A percentile compares a stretch with the other conserved stretches of the same genome.
Conservation (phyloP, 2,888 invertebrate genomes). For the Apocheima hispidaria region DNA sequence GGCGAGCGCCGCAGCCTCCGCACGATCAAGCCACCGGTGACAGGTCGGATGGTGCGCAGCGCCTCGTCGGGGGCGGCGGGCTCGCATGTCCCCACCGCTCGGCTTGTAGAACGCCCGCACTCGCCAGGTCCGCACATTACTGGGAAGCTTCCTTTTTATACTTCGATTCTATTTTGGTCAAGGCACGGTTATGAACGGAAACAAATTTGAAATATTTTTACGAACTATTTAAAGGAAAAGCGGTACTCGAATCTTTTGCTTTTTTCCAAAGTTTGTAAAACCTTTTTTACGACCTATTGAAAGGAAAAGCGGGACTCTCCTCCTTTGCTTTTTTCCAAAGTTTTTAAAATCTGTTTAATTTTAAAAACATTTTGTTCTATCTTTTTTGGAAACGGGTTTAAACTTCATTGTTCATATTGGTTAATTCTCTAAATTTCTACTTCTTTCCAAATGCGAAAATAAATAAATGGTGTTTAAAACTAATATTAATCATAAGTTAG, state of each 20-base stretch:
- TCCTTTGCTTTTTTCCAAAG: background rate
- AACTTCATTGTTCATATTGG: background rate
- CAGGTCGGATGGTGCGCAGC: constrained; percentile 85
- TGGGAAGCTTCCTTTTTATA: constrained; percentile 42
- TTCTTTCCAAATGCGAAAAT: too few relatives aligned
- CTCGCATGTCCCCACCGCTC: constrained; percentile 73
- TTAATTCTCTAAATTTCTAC: background rate
- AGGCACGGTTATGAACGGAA: background rate
- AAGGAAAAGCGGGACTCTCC: too few relatives aligned
- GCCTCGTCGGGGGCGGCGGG: constrained; percentile 80
- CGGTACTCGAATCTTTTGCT: too few relatives aligned
- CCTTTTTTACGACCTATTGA: too few relatives aligned
- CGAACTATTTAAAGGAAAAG: too few relatives aligned
- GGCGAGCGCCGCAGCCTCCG: constrained; percentile 66
- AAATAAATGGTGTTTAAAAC: too few relatives aligned
- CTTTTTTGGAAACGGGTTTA: background rate
- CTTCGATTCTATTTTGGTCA: background rate
- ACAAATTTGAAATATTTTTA: too few relatives aligned
- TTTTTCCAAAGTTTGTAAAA: too few relatives aligned
- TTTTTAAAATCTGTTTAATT: background rate
- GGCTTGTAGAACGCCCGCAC: constrained; percentile 72
- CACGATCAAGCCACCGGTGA: constrained; percentile 59
- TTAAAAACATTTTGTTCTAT: background rate
- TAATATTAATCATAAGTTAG: too few relatives aligned
- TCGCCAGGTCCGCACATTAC: constrained; percentile 54